Conservation (phyloP, 2,113 vertebrate genomes). For the Genyomyrus donnyi region DNA sequence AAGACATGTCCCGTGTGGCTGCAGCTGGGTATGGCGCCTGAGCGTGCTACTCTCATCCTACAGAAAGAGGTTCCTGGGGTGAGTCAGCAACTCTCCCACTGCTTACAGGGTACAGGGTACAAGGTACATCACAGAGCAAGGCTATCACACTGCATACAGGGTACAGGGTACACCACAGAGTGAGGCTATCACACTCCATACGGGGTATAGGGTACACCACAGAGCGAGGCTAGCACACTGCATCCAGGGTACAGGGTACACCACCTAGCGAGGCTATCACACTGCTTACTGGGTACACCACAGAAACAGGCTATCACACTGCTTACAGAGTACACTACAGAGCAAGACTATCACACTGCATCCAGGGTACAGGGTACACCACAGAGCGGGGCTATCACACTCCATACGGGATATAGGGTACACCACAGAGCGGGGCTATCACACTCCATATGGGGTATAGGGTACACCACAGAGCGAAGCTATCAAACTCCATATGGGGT, state of each 20-base stretch:
- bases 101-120: background rate
- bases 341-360: background rate
- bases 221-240: background rate
- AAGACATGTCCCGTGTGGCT: conserved; percentile 69
- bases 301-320: background rate
- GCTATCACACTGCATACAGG: background rate
- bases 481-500: background rate
- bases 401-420: background rate
- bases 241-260: background rate
- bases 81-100: conserved; percentile 27
- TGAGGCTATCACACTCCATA: background rate
- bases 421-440: background rate
- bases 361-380: too few species aligned
- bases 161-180: background rate
- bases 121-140: background rate
- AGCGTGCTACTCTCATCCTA: conserved; percentile 52
- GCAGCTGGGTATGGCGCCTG: conserved; percentile 56
- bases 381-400: background rate
- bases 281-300: background rate
- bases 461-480: too few species aligned
- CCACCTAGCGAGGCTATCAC: background rate
- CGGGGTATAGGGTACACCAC: background rate
- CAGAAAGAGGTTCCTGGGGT: conserved; percentile 59
- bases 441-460: background rate
- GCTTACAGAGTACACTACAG: too few species aligned